Base-by-base conservation (phyloP, 2,888 invertebrate species). In the Sclerodermus sp. region DNA sequence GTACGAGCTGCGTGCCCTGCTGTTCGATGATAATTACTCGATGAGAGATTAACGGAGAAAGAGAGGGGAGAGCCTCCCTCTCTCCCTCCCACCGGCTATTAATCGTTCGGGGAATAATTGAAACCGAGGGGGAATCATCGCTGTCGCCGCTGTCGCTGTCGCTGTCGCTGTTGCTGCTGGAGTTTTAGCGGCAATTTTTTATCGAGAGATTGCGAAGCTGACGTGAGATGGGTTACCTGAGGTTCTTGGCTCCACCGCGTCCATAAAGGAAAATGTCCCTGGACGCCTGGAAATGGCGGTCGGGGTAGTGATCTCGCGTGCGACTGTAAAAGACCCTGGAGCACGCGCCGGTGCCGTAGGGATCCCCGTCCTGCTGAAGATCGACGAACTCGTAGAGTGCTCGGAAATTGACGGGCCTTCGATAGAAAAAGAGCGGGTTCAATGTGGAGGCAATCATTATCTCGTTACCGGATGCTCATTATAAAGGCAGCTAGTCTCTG, bases 321-420 rank as follows among this genome's bases (percentile, higher is more conserved):
- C 85, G 81, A 56, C 87, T 88, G 42, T 86, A 83, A 75, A 93
- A 93, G 61, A 87, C 84, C 45, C 93, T 84, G 17, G 89, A 89
- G 71, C 93, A 93, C 0, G 83, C 81, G 0, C 89, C 89, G 30
- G 82, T 83, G 4, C 88, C 89, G 79, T 87, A 88, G 0, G 89
- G 85, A 63, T 90, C 86, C 0, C 93, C 93, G 61, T 92, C 93
- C 79, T 92, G 88, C 66, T 91, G 89, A 8, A 92, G 81, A 74
- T 93, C 92, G 37, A 93, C 92, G 71, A 93, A 93, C 77, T 93
- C 93, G 79, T 93, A 93, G 18, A 91, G 83, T 0, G 92, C 87
- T 73, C 90, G 89, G 75, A 93, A 93, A 66, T 88, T 87, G 41
- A 93, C 85, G 0, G 92, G 91, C 67, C 93, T 92, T 73, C n/a